Conservation (phyloP, 2,888 invertebrate genomes). For the Pimpla rufipes region DNA sequence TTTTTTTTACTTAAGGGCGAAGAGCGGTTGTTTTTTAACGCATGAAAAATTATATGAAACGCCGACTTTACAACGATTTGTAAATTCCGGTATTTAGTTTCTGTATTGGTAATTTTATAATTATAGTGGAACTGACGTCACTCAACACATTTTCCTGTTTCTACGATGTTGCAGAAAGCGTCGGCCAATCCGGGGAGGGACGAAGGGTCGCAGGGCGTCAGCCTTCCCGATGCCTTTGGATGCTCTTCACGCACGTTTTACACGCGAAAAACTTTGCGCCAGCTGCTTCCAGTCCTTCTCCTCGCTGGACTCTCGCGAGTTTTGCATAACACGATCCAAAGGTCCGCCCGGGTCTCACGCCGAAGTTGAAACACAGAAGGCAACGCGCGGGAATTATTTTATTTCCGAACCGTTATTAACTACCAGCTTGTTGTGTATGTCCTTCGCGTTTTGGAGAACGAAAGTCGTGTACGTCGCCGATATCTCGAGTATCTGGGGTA, state of each 20-base stretch:
- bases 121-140: neutral
- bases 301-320: neutral
- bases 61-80: too few relatives aligned
- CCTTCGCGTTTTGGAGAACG: conserved; percentile 1
- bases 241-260: neutral
- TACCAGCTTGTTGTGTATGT: neutral
- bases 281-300: neutral
- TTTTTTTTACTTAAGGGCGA: too few relatives aligned
- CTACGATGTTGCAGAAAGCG: neutral
- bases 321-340: neutral
- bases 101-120: neutral
- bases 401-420: too few relatives aligned
- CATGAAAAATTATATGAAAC: too few relatives aligned
- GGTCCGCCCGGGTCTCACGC: neutral
- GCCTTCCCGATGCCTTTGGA: neutral
- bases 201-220: neutral
- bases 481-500: conserved; percentile 27
- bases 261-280: conserved; percentile 1
- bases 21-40: too few relatives aligned
- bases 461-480: conserved; percentile 33
- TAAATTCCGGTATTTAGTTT: neutral
- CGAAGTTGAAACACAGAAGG: neutral
- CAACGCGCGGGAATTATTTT: neutral
- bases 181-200: neutral
- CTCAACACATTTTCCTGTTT: neutral